phyloP scores from a whole-genome alignment of 2,797 vertebrate genomes.

The Manis crassicaudata region DNA sequence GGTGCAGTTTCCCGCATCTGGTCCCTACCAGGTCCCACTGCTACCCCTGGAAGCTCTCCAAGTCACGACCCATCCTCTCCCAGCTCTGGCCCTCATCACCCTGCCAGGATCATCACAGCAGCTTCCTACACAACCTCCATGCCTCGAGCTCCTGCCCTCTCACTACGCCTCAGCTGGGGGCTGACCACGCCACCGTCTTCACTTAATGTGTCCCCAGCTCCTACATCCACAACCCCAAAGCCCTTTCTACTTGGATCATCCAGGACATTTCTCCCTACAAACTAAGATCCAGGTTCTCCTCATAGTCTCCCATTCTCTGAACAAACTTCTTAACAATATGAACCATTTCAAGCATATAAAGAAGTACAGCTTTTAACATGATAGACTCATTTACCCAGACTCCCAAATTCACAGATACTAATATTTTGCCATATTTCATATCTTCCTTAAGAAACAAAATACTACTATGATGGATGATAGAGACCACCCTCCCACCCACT shows the following conservation, averaged over 20 bases:
- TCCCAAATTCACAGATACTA: not conserved
- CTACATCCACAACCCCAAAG: not conserved
- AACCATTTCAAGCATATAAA: not conserved
- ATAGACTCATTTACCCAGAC: not conserved
- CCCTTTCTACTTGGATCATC: not conserved
- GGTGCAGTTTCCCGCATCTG: not conserved
- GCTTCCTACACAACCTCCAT: not conserved
- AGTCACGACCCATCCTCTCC: too few species aligned
- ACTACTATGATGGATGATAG: not conserved
- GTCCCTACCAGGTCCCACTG: not conserved
- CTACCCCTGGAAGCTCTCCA: not conserved
- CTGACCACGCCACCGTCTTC: not conserved
- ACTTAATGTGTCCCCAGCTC: not conserved
- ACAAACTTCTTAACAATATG: not conserved
- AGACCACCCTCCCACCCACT: not conserved
- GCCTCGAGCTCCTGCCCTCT: not conserved
- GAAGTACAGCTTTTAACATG: not conserved
- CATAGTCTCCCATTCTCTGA: not conserved
- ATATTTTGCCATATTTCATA: not conserved
- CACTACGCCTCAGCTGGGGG: not conserved
- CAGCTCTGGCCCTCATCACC: fast-evolving
- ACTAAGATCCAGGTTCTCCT: not conserved
- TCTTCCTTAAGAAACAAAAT: not conserved
- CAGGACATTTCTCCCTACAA: not conserved
- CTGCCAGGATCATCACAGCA: not conserved